Percentiles rank a stretch among this genome's conserved stretches.
These are phyloP conservation scores for Belgica antarctica DNA, from an alignment of 2,888 invertebrate species.

Conservation along the genomic window DNA sequence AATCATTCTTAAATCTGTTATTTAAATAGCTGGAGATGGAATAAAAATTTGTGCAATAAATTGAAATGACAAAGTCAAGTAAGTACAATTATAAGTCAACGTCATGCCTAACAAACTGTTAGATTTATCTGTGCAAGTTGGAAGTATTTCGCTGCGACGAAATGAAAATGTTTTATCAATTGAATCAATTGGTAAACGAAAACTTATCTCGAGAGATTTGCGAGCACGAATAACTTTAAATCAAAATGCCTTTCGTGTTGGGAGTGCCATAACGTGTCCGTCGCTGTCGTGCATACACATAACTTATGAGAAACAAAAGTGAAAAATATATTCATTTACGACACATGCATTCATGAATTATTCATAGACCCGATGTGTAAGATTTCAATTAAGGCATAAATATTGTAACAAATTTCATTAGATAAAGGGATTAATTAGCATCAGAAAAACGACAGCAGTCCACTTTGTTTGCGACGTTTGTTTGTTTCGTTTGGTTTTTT, in stretches of 20 bases:
- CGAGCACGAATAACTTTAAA: slow-evolving; percentile 15
- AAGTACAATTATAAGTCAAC: slow-evolving; percentile 34
- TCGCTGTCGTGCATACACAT: slow-evolving; percentile 36
- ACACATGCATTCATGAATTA: slow-evolving; percentile 42
- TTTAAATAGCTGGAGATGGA: slow-evolving; percentile 16
- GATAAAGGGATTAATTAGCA: slow-evolving; percentile 43
- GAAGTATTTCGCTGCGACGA: background rate
- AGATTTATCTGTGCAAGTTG: slow-evolving; percentile 11
- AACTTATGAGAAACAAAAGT: slow-evolving; percentile 28
- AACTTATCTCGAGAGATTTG: background rate
- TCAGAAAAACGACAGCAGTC: too few relatives aligned
- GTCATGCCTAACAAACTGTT: slow-evolving; percentile 30
- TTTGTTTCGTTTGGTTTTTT: background rate
- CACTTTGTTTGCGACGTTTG: too few relatives aligned
- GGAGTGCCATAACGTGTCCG: background rate
- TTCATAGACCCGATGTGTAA: slow-evolving; percentile 24
- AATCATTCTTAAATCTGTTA: background rate
- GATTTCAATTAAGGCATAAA: slow-evolving; percentile 38
- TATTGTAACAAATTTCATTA: slow-evolving; percentile 22
- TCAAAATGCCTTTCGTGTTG: background rate
- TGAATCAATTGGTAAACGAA: too few relatives aligned
- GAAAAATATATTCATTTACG: slow-evolving; percentile 30
- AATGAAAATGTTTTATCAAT: background rate
- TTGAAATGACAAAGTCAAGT: slow-evolving; percentile 31
- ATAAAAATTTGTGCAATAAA: slow-evolving; percentile 23